Percentiles rank a stretch among this genome's conserved stretches.
Evolutionary conservation across 1,140 invertebrate genomes (phyloP).

Genomic region (Drosophila dunni): DNA sequence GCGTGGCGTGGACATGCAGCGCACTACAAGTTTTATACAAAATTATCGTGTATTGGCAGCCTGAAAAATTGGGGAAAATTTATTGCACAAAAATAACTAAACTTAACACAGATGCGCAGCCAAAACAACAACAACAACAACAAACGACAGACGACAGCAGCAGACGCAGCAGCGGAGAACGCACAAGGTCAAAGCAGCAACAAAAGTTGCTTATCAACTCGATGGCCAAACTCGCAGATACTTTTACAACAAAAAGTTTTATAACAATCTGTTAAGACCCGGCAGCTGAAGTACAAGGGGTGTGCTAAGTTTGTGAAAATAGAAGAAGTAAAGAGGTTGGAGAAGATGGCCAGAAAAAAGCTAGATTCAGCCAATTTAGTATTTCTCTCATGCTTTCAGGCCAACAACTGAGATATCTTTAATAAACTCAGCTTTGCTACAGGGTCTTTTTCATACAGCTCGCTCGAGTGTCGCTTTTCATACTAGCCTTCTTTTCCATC

Average conservation of each 20-base stretch:
- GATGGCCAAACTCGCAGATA: conserved; percentile 39
- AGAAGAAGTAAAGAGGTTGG: too few species aligned
- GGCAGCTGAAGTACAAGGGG: too few species aligned
- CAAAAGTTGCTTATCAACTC: conserved; percentile 77
- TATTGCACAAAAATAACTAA: conserved; percentile 36
- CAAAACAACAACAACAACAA: conserved; percentile 23
- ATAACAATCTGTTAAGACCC: conserved; percentile 11
- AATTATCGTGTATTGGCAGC: conserved; percentile 50
- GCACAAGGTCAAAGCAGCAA: conserved; percentile 62
- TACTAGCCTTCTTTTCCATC: conserved; percentile 21
- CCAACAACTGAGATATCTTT: too few species aligned
- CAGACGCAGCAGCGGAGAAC: conserved; percentile 3
- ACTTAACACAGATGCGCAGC: conserved; percentile 30
- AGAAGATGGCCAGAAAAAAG: too few species aligned
- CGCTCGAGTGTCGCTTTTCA: too few species aligned
- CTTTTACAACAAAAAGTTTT: conserved; percentile 47
- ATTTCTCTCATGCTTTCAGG: too few species aligned
- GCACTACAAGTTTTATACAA: conserved; percentile 26
- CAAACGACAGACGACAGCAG: conserved; percentile 23
- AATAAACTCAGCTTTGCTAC: too few species aligned
- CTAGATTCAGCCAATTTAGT: too few species aligned
- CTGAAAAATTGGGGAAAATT: conserved; percentile 61
- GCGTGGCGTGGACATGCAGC: conserved; percentile 11
- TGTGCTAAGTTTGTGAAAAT: too few species aligned
- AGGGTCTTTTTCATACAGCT: too few species aligned